Evolutionary conservation across 2,888 invertebrate genomes (phyloP).

Genomic region (Archips xylosteana): DNA sequence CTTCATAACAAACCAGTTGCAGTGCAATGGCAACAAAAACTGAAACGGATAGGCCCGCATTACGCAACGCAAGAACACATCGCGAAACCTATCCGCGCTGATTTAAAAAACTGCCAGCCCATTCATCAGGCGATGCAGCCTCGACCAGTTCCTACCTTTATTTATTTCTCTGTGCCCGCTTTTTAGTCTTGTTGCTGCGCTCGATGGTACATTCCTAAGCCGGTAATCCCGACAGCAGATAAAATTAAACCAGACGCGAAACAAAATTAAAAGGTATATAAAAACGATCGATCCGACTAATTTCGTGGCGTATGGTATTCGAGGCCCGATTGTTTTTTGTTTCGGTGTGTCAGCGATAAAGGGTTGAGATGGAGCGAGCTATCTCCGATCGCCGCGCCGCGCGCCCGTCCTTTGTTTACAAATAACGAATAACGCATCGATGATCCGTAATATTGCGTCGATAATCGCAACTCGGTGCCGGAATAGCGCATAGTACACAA

Average conservation of each 20-base stretch:
- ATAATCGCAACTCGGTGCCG: conserved; percentile 50
- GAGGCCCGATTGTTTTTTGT: conserved; percentile 58
- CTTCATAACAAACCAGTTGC: conserved; percentile 6
- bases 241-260: conserved; percentile 85
- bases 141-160: conserved; percentile 80
- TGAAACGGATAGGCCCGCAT: conserved; percentile 8
- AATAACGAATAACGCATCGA: conserved; percentile 44
- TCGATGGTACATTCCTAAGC: conserved; percentile 83
- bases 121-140: conserved; percentile 73
- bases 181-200: conserved; percentile 79
- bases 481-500: conserved; percentile 66
- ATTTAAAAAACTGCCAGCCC: conserved; percentile 72
- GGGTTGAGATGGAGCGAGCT: conserved; percentile 53
- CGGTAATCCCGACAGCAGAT: conserved; percentile 84
- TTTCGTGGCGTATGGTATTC: conserved; percentile 81
- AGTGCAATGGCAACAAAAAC: conserved; percentile 10
- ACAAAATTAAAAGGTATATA: conserved; percentile 84
- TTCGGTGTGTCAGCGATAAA: conserved; percentile 57
- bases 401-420: conserved; percentile 54
- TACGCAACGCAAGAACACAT: conserved; percentile 39
- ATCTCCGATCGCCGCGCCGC: conserved; percentile 53
- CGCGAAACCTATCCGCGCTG: conserved; percentile 61
- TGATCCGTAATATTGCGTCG: conserved; percentile 45
- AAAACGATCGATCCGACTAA: conserved; percentile 81
- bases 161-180: conserved; percentile 80